Conservation (phyloP, 1,140 invertebrate genomes). For the Dufourea novaeangliae region DNA sequence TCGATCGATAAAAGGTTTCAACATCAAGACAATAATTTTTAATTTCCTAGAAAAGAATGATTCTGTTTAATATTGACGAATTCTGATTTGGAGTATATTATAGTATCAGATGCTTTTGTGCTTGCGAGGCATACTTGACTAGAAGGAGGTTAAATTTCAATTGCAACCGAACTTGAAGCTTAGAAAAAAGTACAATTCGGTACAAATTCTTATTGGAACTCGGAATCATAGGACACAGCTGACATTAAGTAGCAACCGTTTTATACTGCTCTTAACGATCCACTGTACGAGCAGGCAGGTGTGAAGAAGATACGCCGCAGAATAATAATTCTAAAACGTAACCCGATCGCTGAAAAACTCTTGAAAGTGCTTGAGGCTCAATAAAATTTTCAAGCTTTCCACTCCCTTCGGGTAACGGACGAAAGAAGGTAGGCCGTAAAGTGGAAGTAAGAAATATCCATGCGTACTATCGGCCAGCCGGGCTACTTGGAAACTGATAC, state of each 20-base stretch:
- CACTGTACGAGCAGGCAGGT: conserved; percentile 12
- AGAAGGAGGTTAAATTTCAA: too few species aligned
- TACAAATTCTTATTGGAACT: background rate
- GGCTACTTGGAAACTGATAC: conserved; percentile 32
- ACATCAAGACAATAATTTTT: too few species aligned
- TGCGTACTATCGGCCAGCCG: conserved; percentile 13
- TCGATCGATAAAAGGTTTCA: too few species aligned
- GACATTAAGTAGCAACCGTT: background rate
- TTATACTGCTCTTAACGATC: background rate
- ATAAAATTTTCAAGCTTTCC: conserved; percentile 51
- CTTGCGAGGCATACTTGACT: too few species aligned
- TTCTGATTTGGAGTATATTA: too few species aligned
- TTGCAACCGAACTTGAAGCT: background rate
- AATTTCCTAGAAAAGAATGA: too few species aligned
- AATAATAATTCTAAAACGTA: conserved; percentile 22
- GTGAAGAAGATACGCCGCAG: conserved; percentile 14
- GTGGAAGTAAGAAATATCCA: conserved; percentile 59
- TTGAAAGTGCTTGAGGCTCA: conserved; percentile 48
- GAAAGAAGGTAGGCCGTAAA: conserved; percentile 47
- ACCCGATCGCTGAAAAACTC: conserved; percentile 24
- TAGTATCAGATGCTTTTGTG: too few species aligned
- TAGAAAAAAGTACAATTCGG: background rate
- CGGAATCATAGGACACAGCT: background rate
- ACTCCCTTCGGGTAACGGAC: background rate
- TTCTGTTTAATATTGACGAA: too few species aligned